These are phyloP conservation scores for Penaeus indicus DNA, from an alignment of 1,140 invertebrate species.

Conservation along the genomic window DNA sequence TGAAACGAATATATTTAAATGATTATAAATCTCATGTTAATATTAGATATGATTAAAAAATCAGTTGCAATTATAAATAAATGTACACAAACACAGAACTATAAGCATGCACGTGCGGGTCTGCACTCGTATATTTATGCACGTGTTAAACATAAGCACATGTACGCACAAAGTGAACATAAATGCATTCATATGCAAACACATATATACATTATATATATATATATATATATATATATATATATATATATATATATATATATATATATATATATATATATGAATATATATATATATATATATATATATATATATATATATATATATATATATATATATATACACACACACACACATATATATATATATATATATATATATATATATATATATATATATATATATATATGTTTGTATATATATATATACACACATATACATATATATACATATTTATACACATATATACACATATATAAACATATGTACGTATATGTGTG, in stretches of 20 bases:
- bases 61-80: too few species aligned
- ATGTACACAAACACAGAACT: too few species aligned
- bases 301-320: constrained; percentile 12
- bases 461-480: background rate
- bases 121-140: too few species aligned
- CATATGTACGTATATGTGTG: too few species aligned
- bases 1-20: too few species aligned
- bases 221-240: background rate
- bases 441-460: constrained; percentile 43
- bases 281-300: background rate
- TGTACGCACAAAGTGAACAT: background rate
- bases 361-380: constrained; percentile 21
- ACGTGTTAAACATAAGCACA: too few species aligned
- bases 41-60: too few species aligned
- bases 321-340: constrained; percentile 28
- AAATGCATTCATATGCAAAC: too few species aligned
- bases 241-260: background rate
- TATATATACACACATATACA: constrained; percentile 24
- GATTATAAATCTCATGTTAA: too few species aligned
- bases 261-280: background rate
- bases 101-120: too few species aligned
- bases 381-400: constrained; percentile 33
- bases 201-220: background rate
- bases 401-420: constrained; percentile 11
- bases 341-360: constrained; percentile 24